A percentile compares a stretch with the other conserved stretches of the same genome.
Evolutionary conservation across 2,113 vertebrate genomes (phyloP).

Genomic region (Ochotona princeps): DNA sequence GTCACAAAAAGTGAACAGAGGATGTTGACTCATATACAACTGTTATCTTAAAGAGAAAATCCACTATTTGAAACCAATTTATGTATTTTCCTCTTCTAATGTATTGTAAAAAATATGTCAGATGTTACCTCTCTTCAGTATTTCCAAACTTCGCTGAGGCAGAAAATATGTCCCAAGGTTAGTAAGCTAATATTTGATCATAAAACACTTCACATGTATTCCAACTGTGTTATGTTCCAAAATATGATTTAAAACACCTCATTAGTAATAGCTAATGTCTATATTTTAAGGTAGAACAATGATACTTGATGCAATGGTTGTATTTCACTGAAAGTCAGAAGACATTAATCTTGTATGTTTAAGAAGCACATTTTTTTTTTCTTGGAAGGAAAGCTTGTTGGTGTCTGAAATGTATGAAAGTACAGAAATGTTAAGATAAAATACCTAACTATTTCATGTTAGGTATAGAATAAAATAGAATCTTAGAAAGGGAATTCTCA

Average conservation of each 20-base stretch:
- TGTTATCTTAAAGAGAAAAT: background rate
- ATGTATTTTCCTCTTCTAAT: background rate
- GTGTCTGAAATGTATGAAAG: conserved; percentile 9
- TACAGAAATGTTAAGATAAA: conserved; percentile 33
- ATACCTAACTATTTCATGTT: background rate
- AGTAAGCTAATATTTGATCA: conserved; percentile 31
- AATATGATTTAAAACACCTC: conserved; percentile 71
- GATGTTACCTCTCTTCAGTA: background rate
- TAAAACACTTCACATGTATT: conserved; percentile 58
- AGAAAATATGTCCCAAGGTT: conserved; percentile 37
- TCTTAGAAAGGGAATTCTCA: too few relatives aligned
- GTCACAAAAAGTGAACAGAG: background rate
- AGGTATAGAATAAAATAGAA: background rate
- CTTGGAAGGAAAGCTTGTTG: background rate
- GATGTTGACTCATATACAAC: background rate
- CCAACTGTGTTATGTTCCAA: conserved; percentile 24
- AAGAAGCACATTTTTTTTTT: background rate
- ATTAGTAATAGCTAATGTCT: conserved; percentile 72
- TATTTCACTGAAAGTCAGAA: conserved; percentile 65
- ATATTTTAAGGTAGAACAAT: conserved; percentile 70
- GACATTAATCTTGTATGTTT: conserved; percentile 50
- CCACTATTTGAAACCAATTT: conserved; percentile 40
- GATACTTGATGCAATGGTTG: conserved; percentile 58
- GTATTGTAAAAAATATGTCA: conserved; percentile 8
- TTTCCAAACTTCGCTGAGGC: conserved; percentile 57